These are phyloP conservation scores for Drosophila ohnishii DNA, from an alignment of 1,140 invertebrate genomes.

Conservation along the genomic window DNA sequence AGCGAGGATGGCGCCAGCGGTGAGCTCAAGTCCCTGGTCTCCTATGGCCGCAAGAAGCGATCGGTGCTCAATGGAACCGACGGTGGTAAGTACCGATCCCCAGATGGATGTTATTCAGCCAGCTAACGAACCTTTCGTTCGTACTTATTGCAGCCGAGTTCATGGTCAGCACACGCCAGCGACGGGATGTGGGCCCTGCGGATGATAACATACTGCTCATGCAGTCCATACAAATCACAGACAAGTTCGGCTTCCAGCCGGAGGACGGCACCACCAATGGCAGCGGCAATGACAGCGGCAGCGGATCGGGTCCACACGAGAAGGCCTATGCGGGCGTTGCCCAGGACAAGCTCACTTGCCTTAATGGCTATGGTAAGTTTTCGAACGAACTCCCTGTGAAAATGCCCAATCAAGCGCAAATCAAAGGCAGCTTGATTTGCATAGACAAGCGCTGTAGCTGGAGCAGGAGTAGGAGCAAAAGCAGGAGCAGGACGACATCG, in stretches of 20 bases:
- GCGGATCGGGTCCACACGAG: slow-evolving; percentile 62
- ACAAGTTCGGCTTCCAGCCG: slow-evolving; percentile 93
- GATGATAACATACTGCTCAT: slow-evolving; percentile 93
- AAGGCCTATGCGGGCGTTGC: slow-evolving; percentile 77
- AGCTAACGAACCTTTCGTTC: slow-evolving; percentile 41
- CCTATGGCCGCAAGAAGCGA: slow-evolving; percentile 88
- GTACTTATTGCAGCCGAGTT: slow-evolving; percentile 70
- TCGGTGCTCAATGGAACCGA: slow-evolving; percentile 74
- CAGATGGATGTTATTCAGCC: neutral
- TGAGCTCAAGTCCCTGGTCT: slow-evolving; percentile 90
- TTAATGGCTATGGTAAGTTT: slow-evolving; percentile 82
- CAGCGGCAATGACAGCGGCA: slow-evolving; percentile 49
- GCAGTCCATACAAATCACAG: slow-evolving; percentile 95
- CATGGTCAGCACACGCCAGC: slow-evolving; percentile 68
- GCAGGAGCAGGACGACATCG: slow-evolving; percentile 47
- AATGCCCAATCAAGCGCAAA: slow-evolving; percentile 76
- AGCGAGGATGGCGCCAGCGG: slow-evolving; percentile 90
- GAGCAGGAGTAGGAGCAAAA: slow-evolving; percentile 34
- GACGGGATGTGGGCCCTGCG: slow-evolving; percentile 80
- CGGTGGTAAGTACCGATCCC: slow-evolving; percentile 58
- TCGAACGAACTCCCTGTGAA: slow-evolving; percentile 56
- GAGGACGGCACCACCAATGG: slow-evolving; percentile 75
- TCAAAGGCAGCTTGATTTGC: slow-evolving; percentile 71
- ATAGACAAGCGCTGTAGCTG: slow-evolving; percentile 64
- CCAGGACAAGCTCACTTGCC: slow-evolving; percentile 81